phyloP scores from a whole-genome alignment of 2,797 vertebrate species.

The Adrianichthys oophorus region DNA sequence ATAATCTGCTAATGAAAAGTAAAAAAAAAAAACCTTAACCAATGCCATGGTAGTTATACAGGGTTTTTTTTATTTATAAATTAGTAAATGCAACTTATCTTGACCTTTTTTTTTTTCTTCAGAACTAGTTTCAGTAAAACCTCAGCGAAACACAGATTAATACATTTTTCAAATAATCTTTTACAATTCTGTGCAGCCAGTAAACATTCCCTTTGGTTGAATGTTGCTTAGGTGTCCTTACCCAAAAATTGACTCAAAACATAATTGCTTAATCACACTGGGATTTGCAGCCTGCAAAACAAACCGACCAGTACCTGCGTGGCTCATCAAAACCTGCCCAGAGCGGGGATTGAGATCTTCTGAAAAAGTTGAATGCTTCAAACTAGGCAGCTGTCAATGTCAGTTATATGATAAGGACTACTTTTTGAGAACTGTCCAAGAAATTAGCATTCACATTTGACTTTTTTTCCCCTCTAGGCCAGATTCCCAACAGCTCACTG shows the following conservation, averaged over 20 bases:
- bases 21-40: too few relatives aligned
- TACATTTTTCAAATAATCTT: too few relatives aligned
- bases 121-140: too few relatives aligned
- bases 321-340: conserved; percentile 37
- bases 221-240: conserved; percentile 12
- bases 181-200: too few relatives aligned
- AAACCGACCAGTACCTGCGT: conserved; percentile 28
- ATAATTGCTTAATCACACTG: conserved; percentile 25
- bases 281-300: conserved; percentile 24
- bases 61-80: too few relatives aligned
- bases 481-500: not conserved
- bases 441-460: conserved; percentile 44
- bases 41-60: too few relatives aligned
- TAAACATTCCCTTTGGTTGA: not conserved
- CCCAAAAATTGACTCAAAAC: conserved; percentile 21
- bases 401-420: conserved; percentile 11
- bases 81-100: too few relatives aligned
- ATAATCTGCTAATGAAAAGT: too few relatives aligned
- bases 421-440: conserved; percentile 30
- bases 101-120: too few relatives aligned
- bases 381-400: conserved; percentile 31
- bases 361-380: conserved; percentile 27
- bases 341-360: conserved; percentile 53
- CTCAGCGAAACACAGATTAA: too few relatives aligned
- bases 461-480: conserved; percentile 11